Evolutionary conservation across 1,140 invertebrate genomes (phyloP), one percentile per base, ranked within the genome.

Genomic region (Augochlora pura): DNA sequence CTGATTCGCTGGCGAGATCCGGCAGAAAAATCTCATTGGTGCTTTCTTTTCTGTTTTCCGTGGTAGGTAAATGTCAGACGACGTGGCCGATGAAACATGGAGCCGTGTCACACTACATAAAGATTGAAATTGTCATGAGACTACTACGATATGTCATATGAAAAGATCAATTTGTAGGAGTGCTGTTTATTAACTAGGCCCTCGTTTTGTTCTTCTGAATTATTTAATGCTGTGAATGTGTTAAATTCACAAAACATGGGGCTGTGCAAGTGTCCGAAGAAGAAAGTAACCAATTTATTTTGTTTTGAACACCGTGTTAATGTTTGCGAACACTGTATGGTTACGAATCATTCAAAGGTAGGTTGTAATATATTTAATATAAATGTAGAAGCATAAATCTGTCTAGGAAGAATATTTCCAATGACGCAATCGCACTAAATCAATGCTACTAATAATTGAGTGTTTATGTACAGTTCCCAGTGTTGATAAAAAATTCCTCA

Each of bases 221-320:
- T 69, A 68, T 68, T 77, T 81, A 39, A 57, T 64, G 38, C 21
- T 14, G 23, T 62, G 70, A 70, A 32, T 14, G n/a, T 21, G 7
- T 42, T 5, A 54, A 42, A 54, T 62, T 23, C 54, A 42, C 38
- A 23, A 23, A 93, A 85, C 81, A 99, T 99, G 98, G 98, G 98
- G 64, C 94, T 99, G 32, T 99, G 98, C 93, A 99, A 99, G 92
- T 99, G 99, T 93, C 98, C 98, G 18, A 99, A 99, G 93, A 94
- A 97, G 88, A 96, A 96, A 94, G 98, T 99, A 39, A 99, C 98
- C 65, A 99, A 98, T 93, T 96, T 99, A 90, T 99, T 99, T 94
- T 99, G 99, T 94, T 99, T 99, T 92, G 98, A 99, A 93, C 99
- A 99, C 91, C 94, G 98, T 88, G 98, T 99, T 3, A 99, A 99